Conservation (phyloP, 2,797 vertebrate genomes). For the Chelmon rostratus region DNA sequence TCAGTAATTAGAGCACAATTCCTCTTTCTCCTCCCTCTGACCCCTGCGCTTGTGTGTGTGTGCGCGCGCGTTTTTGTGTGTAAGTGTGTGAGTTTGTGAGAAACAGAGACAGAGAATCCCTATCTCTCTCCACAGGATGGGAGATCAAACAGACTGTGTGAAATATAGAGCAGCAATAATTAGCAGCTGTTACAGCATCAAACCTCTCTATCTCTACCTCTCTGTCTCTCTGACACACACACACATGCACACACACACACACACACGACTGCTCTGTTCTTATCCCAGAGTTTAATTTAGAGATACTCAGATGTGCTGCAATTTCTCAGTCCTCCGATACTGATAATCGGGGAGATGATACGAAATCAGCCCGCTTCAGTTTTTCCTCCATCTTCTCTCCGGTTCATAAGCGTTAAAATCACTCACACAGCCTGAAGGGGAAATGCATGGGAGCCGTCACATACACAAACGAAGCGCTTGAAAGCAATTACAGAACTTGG, state of each 20-base stretch:
- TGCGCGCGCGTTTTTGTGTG: slow-evolving; percentile 12
- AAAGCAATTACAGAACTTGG: slow-evolving; percentile 5
- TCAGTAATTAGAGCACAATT: slow-evolving; percentile 76
- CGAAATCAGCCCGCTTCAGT: slow-evolving; percentile 41
- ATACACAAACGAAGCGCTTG: not conserved
- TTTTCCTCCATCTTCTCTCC: slow-evolving; percentile 22
- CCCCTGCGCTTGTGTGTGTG: slow-evolving; percentile 58
- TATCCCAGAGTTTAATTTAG: slow-evolving; percentile 63
- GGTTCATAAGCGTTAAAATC: slow-evolving; percentile 35
- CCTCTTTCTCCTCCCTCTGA: slow-evolving; percentile 73
- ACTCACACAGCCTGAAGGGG: slow-evolving; percentile 4
- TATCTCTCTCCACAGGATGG: slow-evolving; percentile 81
- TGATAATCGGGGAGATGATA: slow-evolving; percentile 50
- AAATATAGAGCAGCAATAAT: slow-evolving; percentile 88
- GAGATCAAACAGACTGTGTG: slow-evolving; percentile 88
- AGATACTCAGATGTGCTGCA: slow-evolving; percentile 55
- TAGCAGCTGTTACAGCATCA: slow-evolving; percentile 87
- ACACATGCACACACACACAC: slow-evolving; percentile 19
- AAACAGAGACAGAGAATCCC: slow-evolving; percentile 63
- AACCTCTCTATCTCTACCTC: slow-evolving; percentile 75
- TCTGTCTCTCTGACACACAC: slow-evolving; percentile 37
- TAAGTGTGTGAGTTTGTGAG: slow-evolving; percentile 52
- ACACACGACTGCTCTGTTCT: slow-evolving; percentile 35
- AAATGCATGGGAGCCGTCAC: slow-evolving; percentile 9
- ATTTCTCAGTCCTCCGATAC: slow-evolving; percentile 37